Evolutionary conservation across 2,797 vertebrate genomes (phyloP).

Genomic region (Rhyacichthys aspro): DNA sequence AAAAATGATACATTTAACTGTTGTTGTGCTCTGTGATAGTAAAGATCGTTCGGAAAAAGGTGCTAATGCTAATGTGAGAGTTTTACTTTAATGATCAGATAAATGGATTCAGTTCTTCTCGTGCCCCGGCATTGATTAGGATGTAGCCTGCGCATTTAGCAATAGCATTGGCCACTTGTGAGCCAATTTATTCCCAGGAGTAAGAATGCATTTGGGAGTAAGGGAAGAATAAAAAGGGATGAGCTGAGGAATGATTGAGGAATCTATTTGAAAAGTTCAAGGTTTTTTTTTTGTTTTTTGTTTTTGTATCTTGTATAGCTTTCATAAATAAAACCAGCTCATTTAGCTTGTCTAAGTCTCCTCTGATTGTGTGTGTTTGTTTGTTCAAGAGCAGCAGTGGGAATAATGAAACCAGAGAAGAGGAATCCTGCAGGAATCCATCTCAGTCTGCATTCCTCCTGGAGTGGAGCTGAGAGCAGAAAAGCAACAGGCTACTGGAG

Average conservation of each 20-base stretch:
- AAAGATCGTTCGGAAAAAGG: no score
- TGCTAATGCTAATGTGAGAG: no score
- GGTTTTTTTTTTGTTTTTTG: no score
- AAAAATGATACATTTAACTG: no score
- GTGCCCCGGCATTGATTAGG: no score
- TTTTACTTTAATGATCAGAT: no score
- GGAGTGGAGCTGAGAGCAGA: conserved; percentile 51
- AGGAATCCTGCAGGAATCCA: conserved; percentile 69
- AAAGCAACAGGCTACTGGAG: conserved; percentile 74
- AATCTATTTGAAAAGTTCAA: conserved; percentile 17
- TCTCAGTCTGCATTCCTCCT: conserved; percentile 69
- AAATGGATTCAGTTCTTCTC: no score
- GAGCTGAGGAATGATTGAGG: conserved; percentile 9
- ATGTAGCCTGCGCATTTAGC: no score
- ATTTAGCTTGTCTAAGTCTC: conserved; percentile 23
- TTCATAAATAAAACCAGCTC: conserved; percentile 21
- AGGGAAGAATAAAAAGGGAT: conserved; percentile 21
- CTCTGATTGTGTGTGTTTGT: conserved; percentile 23
- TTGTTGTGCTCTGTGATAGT: no score
- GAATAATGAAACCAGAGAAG: conserved; percentile 60
- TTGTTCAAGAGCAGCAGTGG: conserved; percentile 36
- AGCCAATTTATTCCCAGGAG: no score
- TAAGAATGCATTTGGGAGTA: no score
- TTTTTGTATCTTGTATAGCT: not conserved
- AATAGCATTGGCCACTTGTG: no score